Evolutionary conservation across 1,140 invertebrate species (phyloP).

Genomic region (Camponotus pennsylvanicus): DNA sequence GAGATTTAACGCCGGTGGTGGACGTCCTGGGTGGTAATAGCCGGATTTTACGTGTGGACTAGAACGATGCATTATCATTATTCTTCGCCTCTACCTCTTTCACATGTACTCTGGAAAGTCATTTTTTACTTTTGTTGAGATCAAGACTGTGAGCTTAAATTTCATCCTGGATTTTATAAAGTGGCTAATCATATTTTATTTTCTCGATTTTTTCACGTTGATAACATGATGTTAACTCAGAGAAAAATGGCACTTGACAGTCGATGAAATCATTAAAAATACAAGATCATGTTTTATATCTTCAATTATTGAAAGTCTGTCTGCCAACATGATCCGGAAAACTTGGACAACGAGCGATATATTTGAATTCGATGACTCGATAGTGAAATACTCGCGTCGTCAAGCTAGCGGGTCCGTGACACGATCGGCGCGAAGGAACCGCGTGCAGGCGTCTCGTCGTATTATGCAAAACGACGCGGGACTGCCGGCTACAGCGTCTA

Average conservation of each 20-base stretch:
- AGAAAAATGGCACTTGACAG: not conserved
- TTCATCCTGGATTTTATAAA: not conserved
- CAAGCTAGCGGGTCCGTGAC: conserved; percentile 68
- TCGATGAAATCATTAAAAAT: too few relatives aligned
- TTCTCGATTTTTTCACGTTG: not conserved
- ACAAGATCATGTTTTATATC: not conserved
- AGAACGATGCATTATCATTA: conserved; percentile 57
- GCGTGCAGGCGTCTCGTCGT: conserved; percentile 79
- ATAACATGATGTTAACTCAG: not conserved
- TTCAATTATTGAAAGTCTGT: conserved; percentile 18
- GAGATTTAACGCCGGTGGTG: conserved; percentile 53
- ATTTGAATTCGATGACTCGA: conserved; percentile 22
- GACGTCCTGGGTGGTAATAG: conserved; percentile 78
- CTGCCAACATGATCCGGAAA: not conserved
- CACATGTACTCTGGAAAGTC: not conserved
- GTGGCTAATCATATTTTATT: not conserved
- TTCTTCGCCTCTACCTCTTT: conserved; percentile 46
- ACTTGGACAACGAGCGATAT: conserved; percentile 20
- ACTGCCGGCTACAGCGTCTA: conserved; percentile 73
- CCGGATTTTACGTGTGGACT: conserved; percentile 68
- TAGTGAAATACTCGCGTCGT: conserved; percentile 73
- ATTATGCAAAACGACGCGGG: conserved; percentile 79
- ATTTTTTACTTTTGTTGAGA: conserved; percentile 30
- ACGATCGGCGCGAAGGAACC: conserved; percentile 69
- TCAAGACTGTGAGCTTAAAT: not conserved